Evolutionary conservation across 2,797 vertebrate species (phyloP).

Genomic region (Cynopterus sphinx): DNA sequence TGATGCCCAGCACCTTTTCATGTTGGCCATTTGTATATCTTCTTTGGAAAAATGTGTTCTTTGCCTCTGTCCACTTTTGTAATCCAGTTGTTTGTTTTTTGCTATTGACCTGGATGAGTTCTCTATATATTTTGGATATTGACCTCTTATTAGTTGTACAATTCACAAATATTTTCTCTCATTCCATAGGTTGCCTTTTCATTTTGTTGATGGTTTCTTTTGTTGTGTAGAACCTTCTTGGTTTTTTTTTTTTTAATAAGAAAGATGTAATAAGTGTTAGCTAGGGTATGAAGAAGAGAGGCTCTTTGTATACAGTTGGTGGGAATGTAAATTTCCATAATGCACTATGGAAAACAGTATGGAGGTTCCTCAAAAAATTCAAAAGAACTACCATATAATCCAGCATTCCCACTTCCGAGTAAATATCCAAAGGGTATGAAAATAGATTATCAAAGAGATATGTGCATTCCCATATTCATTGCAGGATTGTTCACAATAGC

Average conservation of each 20-base stretch:
- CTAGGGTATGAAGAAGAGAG: neutral
- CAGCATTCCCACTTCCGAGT: neutral
- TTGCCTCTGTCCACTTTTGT: neutral
- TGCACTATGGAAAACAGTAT: neutral
- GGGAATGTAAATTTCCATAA: neutral
- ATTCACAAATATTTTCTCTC: neutral
- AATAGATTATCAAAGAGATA: neutral
- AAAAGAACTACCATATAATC: neutral
- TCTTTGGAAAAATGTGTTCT: neutral
- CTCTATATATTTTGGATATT: neutral
- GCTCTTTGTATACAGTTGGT: neutral
- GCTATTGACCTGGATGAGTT: neutral
- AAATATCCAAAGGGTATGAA: neutral
- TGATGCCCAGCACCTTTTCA: neutral
- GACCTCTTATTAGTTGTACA: neutral
- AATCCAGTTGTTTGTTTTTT: neutral
- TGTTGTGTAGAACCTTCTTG: neutral
- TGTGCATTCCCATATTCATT: neutral
- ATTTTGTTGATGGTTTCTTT: neutral
- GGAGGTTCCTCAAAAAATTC: neutral
- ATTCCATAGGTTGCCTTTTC: neutral
- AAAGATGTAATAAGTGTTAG: neutral
- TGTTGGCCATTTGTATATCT: neutral
- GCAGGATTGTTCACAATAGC: neutral
- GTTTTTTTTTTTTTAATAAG: neutral